Base-by-base conservation (phyloP, 2,797 vertebrate species). In the Enteromius trimaculatus region DNA sequence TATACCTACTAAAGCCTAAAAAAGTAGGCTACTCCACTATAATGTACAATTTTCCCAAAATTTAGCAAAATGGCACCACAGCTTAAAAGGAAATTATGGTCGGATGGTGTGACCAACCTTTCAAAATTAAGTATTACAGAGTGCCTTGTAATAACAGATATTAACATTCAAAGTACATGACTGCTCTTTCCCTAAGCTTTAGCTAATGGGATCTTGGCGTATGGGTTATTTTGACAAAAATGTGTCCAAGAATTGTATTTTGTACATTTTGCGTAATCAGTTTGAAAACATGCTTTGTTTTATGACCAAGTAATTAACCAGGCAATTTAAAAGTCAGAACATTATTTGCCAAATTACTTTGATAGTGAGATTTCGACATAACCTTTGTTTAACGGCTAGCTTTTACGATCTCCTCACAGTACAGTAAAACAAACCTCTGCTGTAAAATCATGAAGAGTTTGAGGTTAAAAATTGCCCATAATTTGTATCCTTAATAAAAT, bases 401-500 rank as follows among this genome's bases (percentile, higher is more conserved):
- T 75, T 82, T 82, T 53, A 75, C 31, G 26, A 77, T 68, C 58
- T 68, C 60, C 44, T 65, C 47, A n/a, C 62, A 44, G 49, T n/a
- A 34, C 44, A 29, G 34, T 82, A 82, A 82, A 82, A 68, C 49
- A 42, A 19, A 58, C 34, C 81, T 55, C 34, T 58, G 81, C 47
- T 82, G 47, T 75, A 82, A 76, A 55, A 66, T 75, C 11, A 76
- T 19, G 16, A 14, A 62, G 34, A 55, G 19, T 51, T 82, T 82
- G 58, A 75, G 60, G 58, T 29, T 51, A 42, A 75, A 82, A 72
- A 55, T 10, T 75, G 34, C 31, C 29, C 31, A 53, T 75, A 58
- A 58, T 55, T 66, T 68, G 34, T 44, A 66, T 68, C 7, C 34
- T 76, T 81, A 74, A 74, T 75, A 82, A 82, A 77, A 66, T 31